These are phyloP conservation scores for Cephalotes varians DNA, from an alignment of 2,888 invertebrate genomes.

Conservation along the genomic window DNA sequence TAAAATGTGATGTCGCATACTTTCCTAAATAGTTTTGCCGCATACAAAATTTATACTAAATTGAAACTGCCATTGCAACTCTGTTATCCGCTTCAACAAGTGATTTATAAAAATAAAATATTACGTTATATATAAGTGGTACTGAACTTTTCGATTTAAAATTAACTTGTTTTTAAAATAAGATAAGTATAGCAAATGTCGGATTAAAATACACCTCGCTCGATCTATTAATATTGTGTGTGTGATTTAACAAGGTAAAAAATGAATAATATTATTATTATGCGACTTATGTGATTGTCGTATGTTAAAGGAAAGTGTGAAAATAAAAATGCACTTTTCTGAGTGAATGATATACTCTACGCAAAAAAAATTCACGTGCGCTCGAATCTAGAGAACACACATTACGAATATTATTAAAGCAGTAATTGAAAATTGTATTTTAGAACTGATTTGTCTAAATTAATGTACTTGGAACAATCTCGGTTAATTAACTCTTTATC, in stretches of 20 bases:
- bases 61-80: constrained; percentile 4
- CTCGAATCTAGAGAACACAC: background rate
- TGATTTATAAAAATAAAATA: constrained; percentile 37
- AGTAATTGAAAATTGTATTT: background rate
- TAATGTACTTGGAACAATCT: background rate
- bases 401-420: background rate
- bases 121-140: too few species aligned
- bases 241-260: constrained; percentile 25
- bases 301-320: constrained; percentile 52
- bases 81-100: background rate
- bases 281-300: constrained; percentile 44
- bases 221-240: constrained; percentile 22
- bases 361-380: background rate
- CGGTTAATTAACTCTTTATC: background rate
- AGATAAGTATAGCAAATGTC: constrained; percentile 1
- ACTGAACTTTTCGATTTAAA: constrained; percentile 18
- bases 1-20: constrained; percentile 29
- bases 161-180: constrained; percentile 21
- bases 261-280: constrained; percentile 56
- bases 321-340: constrained; percentile 37
- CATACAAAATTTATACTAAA: constrained; percentile 16
- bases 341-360: background rate
- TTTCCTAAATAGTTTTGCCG: constrained; percentile 27
- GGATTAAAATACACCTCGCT: constrained; percentile 13
- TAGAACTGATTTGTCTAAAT: constrained; percentile 4